phyloP scores from a whole-genome alignment of 2,797 vertebrate genomes.

The Chloroceryle inda region DNA sequence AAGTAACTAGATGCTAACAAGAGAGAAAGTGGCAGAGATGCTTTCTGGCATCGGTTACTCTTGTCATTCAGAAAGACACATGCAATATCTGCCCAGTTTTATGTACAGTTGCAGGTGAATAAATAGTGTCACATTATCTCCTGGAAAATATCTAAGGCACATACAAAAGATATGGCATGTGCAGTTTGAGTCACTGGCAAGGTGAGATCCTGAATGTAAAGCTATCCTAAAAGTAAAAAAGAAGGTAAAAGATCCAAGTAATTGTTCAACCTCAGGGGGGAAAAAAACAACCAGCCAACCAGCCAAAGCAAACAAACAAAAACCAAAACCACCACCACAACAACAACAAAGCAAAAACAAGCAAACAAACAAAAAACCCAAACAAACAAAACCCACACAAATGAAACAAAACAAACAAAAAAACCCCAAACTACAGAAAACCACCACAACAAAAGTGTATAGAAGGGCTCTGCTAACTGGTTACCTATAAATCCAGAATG shows the following conservation, averaged over 20 bases:
- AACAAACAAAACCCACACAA: too few species aligned
- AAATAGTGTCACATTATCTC: background rate
- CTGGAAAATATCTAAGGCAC: background rate
- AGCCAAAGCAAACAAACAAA: background rate
- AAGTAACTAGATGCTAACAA: background rate
- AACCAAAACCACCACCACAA: background rate
- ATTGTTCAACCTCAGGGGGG: fast-evolving
- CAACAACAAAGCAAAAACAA: too few species aligned
- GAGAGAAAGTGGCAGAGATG: background rate
- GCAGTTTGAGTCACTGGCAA: background rate
- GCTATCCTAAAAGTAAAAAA: background rate
- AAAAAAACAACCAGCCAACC: too few species aligned
- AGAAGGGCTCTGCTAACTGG: background rate
- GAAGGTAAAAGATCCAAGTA: background rate
- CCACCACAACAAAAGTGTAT: too few species aligned
- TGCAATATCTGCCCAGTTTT: background rate
- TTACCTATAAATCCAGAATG: background rate
- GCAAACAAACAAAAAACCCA: too few species aligned
- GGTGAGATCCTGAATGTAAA: background rate
- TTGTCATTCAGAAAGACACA: background rate
- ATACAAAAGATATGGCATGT: background rate
- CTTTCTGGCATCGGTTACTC: background rate
- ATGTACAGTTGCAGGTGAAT: background rate
- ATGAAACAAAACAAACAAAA: background rate
- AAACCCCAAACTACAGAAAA: background rate